Base-by-base conservation (phyloP, 2,888 invertebrate genomes). In the Tenodera sinensis region DNA sequence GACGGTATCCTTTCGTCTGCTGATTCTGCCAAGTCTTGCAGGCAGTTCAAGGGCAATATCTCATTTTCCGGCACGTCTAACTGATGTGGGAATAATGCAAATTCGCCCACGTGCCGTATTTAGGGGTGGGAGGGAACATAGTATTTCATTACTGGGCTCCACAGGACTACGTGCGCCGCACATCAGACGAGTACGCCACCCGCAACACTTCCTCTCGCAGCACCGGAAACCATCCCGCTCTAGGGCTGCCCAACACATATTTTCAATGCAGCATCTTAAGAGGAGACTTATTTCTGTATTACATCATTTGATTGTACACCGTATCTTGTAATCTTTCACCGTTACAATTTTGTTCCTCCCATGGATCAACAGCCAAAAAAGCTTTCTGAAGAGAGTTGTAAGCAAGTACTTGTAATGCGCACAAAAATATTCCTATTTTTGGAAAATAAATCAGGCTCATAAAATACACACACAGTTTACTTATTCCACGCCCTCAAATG, bases 81-180 rank as follows among this genome's bases (percentile, higher is more conserved):
- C 85, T 85, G 85, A 85, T 85, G 85, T 47, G 85, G 85, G 85
- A 85, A 85, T 54, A 85, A 85, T 85, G 85, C 85, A 85, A 85
- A 85, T 85, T 85, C 54, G 20, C 85, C 54, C 85, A 42, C 85
- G 85, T 85, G 85, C 85, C 28, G 15, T 54, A 85, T 47, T 47
- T 85, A 85, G 47, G 47, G 85, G 15, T 27, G n/a, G 34, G 20
- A 28, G 54, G 54, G 54, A 27, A 30, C 85, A 54, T 54, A 42
- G 85, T 47, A 85, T 85, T 85, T 85, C 85, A 85, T 85, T 85
- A 85, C 42, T 71, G 27, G 47, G 27, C 85, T 85, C 54, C 54
- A 47, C 85, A 85, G 6, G 28, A 15, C 27, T 71, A 85, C 85
- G 85, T 85, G 85, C 47, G 15, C 27, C 54, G 85, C 85, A 85